Base-by-base conservation (phyloP, 2,888 invertebrate genomes). In the Lasioglossum oenotherae region DNA sequence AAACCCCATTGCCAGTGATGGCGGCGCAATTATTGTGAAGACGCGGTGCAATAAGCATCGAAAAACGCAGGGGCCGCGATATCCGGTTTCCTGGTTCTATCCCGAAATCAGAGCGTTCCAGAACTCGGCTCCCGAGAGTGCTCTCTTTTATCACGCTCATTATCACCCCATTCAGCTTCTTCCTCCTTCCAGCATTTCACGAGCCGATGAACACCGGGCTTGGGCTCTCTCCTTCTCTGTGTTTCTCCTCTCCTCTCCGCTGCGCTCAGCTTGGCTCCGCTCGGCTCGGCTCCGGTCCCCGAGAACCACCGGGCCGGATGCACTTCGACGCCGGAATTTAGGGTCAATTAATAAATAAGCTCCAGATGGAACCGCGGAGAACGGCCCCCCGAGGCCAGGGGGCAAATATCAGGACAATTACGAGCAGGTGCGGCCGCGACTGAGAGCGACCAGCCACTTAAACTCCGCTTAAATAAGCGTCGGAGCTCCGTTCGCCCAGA, bases 361-460 rank as follows among this genome's bases (percentile, higher is more conserved):
- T 75, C 57, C 84, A 82, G 85, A 86, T 71, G 87, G 81, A 76
- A 80, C 38, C 44, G 53, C 60, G 49, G 41, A 35, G 41, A 38
- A 67, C 67, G 38, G 23, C 71, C n/a, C 12, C 19, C 12, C 10
- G 71, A 16, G 44, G 27, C 49, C 67, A 81, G 80, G 77, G 87
- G 78, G 87, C 92, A 91, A 92, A 93, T 92, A 93, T 92, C 91
- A 90, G 90, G 90, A 93, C 92, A 92, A 93, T 93, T 93, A 92
- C 88, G 90, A 88, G 86, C 93, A 93, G 92, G 90, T 93, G 93
- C 87, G 91, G 86, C 89, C 82, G 78, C 84, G 89, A 86, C 88
- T 80, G 76, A 81, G 84, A 82, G 82, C 87, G 89, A 85, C 88
- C 85, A 82, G 86, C 84, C 84, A 90, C 91, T 93, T 92, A 93